phyloP scores from a whole-genome alignment of 1,140 invertebrate genomes.

The Coenobita brevimanus region DNA sequence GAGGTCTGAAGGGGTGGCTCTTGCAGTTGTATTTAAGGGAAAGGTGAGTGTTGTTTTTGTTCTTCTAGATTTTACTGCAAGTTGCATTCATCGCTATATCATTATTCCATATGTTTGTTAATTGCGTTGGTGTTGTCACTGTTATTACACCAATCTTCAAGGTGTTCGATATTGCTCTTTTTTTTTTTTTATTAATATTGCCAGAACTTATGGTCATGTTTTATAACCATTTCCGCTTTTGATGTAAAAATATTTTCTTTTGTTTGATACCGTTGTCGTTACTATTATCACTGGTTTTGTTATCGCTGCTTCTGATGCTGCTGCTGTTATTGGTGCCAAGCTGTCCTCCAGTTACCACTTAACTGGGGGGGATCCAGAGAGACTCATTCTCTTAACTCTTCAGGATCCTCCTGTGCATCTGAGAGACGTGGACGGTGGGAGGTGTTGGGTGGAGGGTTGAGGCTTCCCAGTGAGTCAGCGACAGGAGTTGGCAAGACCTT shows the following conservation, averaged over 20 bases:
- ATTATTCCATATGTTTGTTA: constrained; percentile 21
- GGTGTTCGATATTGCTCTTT: not conserved
- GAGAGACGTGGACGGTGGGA: too few species aligned
- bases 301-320: not conserved
- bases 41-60: not conserved
- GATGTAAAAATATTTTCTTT: not conserved
- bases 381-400: too few species aligned
- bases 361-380: not conserved
- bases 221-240: not conserved
- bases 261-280: not conserved
- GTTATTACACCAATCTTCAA: not conserved
- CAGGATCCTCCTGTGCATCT: too few species aligned
- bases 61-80: not conserved
- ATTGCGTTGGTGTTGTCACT: not conserved
- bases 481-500: too few species aligned
- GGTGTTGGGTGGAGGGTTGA: too few species aligned
- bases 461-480: too few species aligned
- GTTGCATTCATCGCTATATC: not conserved
- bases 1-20: too few species aligned
- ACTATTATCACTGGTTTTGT: not conserved
- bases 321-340: not conserved
- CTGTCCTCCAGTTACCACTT: not conserved
- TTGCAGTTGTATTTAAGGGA: too few species aligned
- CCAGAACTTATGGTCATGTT: not conserved
- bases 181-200: not conserved